Percentiles rank a stretch among this genome's conserved stretches.
These are phyloP conservation scores for Lasioglossum lativentre DNA, from an alignment of 2,888 invertebrate species.

Conservation along the genomic window DNA sequence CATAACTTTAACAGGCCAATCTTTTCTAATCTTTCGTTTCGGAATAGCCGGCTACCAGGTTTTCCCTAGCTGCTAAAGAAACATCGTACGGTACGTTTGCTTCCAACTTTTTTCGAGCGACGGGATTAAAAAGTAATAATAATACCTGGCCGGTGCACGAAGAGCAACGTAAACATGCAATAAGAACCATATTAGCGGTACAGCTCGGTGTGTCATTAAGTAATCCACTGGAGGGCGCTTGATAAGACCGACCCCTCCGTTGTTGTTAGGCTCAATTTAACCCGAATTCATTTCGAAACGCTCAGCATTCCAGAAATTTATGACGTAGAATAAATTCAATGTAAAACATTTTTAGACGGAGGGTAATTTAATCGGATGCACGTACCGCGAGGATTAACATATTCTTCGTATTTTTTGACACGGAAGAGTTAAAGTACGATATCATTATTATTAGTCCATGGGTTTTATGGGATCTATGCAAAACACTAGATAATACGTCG, in stretches of 20 bases:
- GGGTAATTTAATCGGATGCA: background rate
- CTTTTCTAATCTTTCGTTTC: background rate
- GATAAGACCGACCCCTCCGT: background rate
- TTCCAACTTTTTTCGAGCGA: background rate
- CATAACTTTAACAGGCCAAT: conserved; percentile 13
- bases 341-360: background rate
- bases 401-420: background rate
- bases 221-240: background rate
- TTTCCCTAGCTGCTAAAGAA: background rate
- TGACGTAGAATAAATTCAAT: background rate
- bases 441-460: background rate
- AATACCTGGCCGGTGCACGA: background rate
- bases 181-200: background rate
- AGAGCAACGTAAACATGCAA: background rate
- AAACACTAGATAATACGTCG: background rate
- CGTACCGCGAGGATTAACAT: background rate
- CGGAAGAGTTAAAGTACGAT: background rate
- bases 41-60: background rate
- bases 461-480: too few relatives aligned
- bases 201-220: background rate
- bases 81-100: background rate
- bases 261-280: conserved; percentile 2
- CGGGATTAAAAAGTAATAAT: conserved; percentile 15
- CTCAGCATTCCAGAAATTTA: background rate
- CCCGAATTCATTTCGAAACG: background rate